phyloP scores from a whole-genome alignment of 2,113 vertebrate genomes.

The Atherinomorus stipes region DNA sequence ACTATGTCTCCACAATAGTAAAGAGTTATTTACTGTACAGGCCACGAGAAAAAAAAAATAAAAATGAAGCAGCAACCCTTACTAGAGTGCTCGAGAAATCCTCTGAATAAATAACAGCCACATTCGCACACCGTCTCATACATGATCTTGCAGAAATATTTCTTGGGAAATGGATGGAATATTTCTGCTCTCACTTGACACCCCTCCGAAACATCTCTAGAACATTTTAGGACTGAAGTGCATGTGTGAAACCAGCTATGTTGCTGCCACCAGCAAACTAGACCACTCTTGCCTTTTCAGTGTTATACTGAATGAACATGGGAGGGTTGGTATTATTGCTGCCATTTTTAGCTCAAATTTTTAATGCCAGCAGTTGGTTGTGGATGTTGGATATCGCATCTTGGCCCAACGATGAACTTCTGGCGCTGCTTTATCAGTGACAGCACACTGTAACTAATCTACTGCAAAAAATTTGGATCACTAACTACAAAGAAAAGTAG shows the following conservation, averaged over 20 bases:
- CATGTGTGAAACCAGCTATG: background rate
- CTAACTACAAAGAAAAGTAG: background rate
- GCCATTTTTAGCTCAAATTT: too few relatives aligned
- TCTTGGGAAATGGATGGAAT: too few relatives aligned
- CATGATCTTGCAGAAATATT: too few relatives aligned
- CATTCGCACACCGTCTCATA: too few relatives aligned
- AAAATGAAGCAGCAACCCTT: background rate
- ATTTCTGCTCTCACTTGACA: background rate
- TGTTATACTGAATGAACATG: too few relatives aligned
- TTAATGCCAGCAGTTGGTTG: too few relatives aligned
- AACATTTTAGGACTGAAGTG: background rate
- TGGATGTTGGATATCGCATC: too few relatives aligned
- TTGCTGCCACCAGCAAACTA: background rate
- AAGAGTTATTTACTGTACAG: too few relatives aligned
- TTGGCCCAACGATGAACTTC: background rate
- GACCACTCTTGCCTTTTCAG: too few relatives aligned
- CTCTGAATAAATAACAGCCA: background rate
- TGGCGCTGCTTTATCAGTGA: background rate
- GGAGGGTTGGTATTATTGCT: too few relatives aligned
- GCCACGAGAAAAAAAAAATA: background rate
- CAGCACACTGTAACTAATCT: background rate
- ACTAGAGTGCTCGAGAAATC: background rate
- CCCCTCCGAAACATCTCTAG: background rate
- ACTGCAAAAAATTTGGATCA: too few relatives aligned
- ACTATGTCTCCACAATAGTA: too few relatives aligned